These are phyloP conservation scores for Matsumyia berberina DNA, from an alignment of 2,888 invertebrate species.

Conservation along the genomic window DNA sequence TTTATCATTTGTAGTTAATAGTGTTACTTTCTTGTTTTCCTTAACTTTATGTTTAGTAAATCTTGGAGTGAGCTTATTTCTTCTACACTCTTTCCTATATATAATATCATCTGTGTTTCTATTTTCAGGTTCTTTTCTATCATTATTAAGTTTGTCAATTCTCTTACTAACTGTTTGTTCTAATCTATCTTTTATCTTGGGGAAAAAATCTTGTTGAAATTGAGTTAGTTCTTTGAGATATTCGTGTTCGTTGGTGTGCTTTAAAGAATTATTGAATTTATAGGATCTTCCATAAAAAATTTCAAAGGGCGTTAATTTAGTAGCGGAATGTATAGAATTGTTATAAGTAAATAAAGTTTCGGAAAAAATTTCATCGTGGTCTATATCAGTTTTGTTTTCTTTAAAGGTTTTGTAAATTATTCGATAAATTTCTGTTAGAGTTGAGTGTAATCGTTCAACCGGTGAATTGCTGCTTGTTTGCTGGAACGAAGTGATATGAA, in stretches of 20 bases:
- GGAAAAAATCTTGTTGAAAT: constrained; percentile 56
- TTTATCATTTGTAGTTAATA: constrained; percentile 38
- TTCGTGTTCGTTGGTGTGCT: constrained; percentile 25
- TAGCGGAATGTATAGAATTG: constrained; percentile 41
- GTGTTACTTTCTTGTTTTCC: too few species aligned
- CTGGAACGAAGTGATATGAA: constrained; percentile 50
- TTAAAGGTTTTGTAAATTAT: constrained; percentile 27
- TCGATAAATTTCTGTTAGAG: constrained; percentile 55
- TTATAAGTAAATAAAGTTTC: constrained; percentile 55
- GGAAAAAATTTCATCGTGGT: constrained; percentile 49
- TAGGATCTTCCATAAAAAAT: constrained; percentile 35
- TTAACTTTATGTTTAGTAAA: constrained; percentile 64
- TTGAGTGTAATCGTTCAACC: constrained; percentile 51
- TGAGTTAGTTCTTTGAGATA: constrained; percentile 25
- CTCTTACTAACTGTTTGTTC: constrained; percentile 11
- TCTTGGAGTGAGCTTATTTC: constrained; percentile 66
- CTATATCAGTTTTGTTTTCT: constrained; percentile 29
- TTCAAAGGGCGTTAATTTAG: constrained; percentile 43
- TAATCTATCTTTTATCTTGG: constrained; percentile 40
- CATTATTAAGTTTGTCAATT: constrained; percentile 50
- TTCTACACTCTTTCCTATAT: constrained; percentile 67
- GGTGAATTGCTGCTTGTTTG: constrained; percentile 46
- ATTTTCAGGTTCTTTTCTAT: constrained; percentile 42
- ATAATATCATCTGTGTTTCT: constrained; percentile 39
- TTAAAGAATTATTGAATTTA: constrained; percentile 34